phyloP scores from a whole-genome alignment of 2,113 vertebrate genomes.

The Cepphus grylle region DNA sequence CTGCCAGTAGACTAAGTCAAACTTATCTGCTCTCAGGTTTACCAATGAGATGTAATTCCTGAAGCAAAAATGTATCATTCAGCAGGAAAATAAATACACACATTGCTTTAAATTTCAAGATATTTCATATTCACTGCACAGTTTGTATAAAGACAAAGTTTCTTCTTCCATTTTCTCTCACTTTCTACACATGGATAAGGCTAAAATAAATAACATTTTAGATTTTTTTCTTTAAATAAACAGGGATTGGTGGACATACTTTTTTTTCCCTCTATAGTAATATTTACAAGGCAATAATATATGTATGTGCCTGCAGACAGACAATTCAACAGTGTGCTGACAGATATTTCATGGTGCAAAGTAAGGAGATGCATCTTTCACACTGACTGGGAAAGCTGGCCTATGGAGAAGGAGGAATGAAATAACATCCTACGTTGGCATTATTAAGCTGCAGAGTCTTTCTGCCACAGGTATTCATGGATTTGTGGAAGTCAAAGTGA shows the following conservation, averaged over 20 bases:
- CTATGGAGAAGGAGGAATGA: not conserved
- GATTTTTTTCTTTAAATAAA: not conserved
- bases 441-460: not conserved
- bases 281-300: not conserved
- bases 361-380: not conserved
- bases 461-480: not conserved
- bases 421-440: not conserved
- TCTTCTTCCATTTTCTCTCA: not conserved
- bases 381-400: not conserved
- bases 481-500: not conserved
- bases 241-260: not conserved
- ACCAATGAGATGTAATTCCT: constrained; percentile 13
- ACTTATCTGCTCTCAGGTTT: constrained; percentile 7
- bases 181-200: not conserved
- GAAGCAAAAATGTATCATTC: constrained; percentile 12
- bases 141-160: not conserved
- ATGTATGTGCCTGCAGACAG: not conserved
- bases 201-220: not conserved
- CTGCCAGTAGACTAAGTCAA: constrained; percentile 51
- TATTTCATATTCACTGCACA: not conserved
- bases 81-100: not conserved
- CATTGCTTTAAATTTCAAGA: not conserved
- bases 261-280: not conserved
- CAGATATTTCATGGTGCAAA: not conserved
- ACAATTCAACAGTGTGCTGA: not conserved